A percentile compares a stretch with the other conserved stretches of the same genome.
These are phyloP conservation scores for Polymixis flavicincta DNA, from an alignment of 2,888 invertebrate genomes.

Conservation along the genomic window DNA sequence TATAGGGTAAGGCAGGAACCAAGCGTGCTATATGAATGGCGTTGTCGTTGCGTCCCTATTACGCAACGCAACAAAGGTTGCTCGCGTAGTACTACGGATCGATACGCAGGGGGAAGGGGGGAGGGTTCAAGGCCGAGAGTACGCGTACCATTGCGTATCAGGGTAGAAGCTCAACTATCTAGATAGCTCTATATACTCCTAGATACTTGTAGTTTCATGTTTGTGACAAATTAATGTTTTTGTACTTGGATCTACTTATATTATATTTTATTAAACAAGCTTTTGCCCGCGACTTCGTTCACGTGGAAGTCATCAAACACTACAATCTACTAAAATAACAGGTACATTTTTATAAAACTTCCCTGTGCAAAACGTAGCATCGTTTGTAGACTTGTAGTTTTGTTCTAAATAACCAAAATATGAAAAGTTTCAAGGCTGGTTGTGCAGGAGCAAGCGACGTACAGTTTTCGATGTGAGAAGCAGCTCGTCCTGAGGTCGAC, in stretches of 20 bases:
- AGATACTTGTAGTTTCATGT: constrained; percentile 24
- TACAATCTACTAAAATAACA: too few relatives aligned
- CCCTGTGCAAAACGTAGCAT: too few relatives aligned
- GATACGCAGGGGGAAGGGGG: constrained; percentile 60
- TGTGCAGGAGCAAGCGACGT: too few relatives aligned
- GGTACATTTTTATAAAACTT: too few relatives aligned
- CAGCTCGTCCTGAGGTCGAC: too few relatives aligned
- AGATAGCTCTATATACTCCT: constrained; percentile 13
- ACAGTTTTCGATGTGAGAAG: too few relatives aligned
- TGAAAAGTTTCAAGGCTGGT: too few relatives aligned
- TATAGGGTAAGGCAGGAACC: constrained; percentile 17
- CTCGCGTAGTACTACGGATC: constrained; percentile 70
- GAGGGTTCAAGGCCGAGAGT: constrained; percentile 72
- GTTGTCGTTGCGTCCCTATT: constrained; percentile 37
- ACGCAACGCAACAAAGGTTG: constrained; percentile 56
- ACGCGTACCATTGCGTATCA: constrained; percentile 75
- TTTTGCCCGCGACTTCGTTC: too few relatives aligned
- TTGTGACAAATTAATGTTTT: constrained; percentile 25
- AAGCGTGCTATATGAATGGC: constrained; percentile 46
- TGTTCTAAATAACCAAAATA: too few relatives aligned
- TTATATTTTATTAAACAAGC: too few relatives aligned
- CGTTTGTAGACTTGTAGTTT: too few relatives aligned
- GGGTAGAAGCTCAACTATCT: constrained; percentile 45
- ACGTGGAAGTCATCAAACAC: too few relatives aligned
- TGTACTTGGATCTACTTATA: background rate